phyloP scores from a whole-genome alignment of 2,888 invertebrate genomes.

The Tanaodytes sp. region DNA sequence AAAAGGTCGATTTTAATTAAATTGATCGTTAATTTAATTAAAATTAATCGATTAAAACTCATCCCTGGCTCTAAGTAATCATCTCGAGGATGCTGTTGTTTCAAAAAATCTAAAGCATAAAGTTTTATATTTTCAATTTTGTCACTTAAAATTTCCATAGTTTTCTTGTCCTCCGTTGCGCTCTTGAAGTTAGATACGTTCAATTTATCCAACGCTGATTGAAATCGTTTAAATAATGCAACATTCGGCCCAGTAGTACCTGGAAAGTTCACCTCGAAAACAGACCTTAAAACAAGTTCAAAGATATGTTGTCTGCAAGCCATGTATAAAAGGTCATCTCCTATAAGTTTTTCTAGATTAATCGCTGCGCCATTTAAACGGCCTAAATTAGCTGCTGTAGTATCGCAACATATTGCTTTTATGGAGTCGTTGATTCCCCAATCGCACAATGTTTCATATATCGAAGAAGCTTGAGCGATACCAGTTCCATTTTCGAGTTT shows the following conservation, averaged over 20 bases:
- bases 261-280: constrained; percentile 13
- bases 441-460: not conserved
- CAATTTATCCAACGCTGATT: constrained; percentile 8
- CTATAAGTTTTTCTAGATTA: constrained; percentile 54
- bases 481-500: no score
- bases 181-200: constrained; percentile 21
- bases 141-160: constrained; percentile 21
- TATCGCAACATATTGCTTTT: constrained; percentile 6
- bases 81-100: not conserved
- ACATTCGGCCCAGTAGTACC: constrained; percentile 17
- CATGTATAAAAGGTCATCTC: constrained; percentile 27
- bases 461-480: no score
- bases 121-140: constrained; percentile 3
- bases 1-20: no score
- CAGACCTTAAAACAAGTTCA: constrained; percentile 20
- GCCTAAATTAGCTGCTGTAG: constrained; percentile 52
- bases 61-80: constrained; percentile 14
- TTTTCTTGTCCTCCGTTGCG: constrained; percentile 15
- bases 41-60: no score
- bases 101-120: not conserved
- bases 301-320: constrained; percentile 22
- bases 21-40: no score
- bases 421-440: not conserved
- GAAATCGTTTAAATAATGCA: constrained; percentile 21
- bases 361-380: constrained; percentile 51